Percentiles rank a stretch among this genome's conserved stretches.
Evolutionary conservation across 2,797 vertebrate genomes (phyloP).

Genomic region (Cottoperca gobio): DNA sequence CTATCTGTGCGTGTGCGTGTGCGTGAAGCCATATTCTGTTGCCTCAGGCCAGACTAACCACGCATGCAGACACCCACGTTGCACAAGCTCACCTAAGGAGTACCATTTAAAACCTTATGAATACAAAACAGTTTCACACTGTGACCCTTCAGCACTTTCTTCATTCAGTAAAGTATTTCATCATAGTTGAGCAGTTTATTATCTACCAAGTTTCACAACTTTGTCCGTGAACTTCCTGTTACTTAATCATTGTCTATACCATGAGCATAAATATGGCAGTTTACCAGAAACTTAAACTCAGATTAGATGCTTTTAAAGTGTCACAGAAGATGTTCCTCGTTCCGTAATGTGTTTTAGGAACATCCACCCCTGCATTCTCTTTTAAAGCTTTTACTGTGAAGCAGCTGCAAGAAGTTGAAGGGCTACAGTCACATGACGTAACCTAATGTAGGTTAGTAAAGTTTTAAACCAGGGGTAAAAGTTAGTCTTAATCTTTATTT

Average conservation of each 20-base stretch:
- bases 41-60: slow-evolving; percentile 50
- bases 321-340: neutral
- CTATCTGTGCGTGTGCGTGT: slow-evolving; percentile 6
- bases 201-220: slow-evolving; percentile 30
- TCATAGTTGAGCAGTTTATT: slow-evolving; percentile 32
- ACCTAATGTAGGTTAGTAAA: neutral
- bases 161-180: slow-evolving; percentile 45
- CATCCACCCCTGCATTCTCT: neutral
- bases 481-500: neutral
- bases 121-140: slow-evolving; percentile 78
- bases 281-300: neutral
- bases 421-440: neutral
- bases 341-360: neutral
- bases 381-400: neutral
- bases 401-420: neutral
- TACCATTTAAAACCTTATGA: slow-evolving; percentile 73
- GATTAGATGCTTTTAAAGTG: neutral
- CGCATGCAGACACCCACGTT: slow-evolving; percentile 46
- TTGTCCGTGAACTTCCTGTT: slow-evolving; percentile 1
- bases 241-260: neutral
- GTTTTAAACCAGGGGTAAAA: neutral
- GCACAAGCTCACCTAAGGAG: slow-evolving; percentile 61
- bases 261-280: neutral
- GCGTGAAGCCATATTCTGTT: slow-evolving; percentile 40
- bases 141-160: slow-evolving; percentile 69